A percentile compares a stretch with the other conserved stretches of the same genome.
phyloP scores from a whole-genome alignment of 2,113 vertebrate species.

The Struthidea cinerea region DNA sequence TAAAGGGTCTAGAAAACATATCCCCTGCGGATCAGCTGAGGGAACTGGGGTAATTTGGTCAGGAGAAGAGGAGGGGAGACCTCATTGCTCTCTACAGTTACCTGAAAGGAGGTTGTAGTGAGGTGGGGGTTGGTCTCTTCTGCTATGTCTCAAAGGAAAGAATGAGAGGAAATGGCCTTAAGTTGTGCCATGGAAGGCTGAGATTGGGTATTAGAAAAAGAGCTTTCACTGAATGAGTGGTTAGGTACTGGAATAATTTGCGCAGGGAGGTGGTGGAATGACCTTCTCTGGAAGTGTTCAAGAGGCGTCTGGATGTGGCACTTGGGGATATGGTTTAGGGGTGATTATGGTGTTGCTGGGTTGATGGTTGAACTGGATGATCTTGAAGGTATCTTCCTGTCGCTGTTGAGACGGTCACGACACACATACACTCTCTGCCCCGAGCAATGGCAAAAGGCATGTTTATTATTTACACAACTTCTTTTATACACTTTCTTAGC shows the following conservation, averaged over 20 bases:
- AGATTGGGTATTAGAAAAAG: background rate
- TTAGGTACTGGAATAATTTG: background rate
- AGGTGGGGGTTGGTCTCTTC: background rate
- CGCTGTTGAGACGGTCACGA: too few relatives aligned
- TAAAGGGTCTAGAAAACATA: background rate
- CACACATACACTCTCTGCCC: too few relatives aligned
- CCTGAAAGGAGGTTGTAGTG: background rate
- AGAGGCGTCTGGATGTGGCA: too few relatives aligned
- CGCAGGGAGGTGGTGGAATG: background rate
- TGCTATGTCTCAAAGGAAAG: background rate
- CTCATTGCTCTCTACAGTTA: background rate
- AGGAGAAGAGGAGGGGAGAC: background rate
- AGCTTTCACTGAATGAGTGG: background rate
- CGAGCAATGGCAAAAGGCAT: too few relatives aligned
- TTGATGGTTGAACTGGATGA: background rate
- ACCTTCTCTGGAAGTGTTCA: background rate
- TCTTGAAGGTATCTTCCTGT: too few relatives aligned
- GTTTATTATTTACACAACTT: too few relatives aligned
- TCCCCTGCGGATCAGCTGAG: too few relatives aligned
- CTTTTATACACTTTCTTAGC: too few relatives aligned
- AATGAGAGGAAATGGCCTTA: background rate
- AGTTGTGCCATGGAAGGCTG: background rate
- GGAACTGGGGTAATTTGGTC: background rate
- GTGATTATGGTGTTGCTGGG: background rate
- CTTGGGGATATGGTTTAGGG: background rate